Evolutionary conservation across 2,888 invertebrate genomes (phyloP).

Genomic region (Drosophila setosimentum): DNA sequence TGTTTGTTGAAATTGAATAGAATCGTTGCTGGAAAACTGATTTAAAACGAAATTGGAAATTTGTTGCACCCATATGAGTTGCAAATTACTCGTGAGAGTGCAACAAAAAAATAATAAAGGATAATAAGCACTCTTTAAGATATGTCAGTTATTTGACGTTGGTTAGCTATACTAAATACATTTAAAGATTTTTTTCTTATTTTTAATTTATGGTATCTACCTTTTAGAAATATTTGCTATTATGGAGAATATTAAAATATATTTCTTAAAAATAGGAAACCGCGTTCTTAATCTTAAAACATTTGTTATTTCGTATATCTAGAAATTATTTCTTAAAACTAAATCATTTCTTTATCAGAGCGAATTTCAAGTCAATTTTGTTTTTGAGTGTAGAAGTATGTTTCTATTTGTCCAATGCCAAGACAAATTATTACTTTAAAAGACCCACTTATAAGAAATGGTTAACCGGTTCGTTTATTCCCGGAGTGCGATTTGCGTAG

Average conservation of each 20-base stretch:
- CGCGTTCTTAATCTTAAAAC: rapidly evolving
- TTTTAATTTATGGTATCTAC: neutral
- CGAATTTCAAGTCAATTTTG: neutral
- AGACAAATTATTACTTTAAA: neutral
- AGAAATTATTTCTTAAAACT: neutral
- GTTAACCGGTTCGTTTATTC: slow-evolving; percentile 10
- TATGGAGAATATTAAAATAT: neutral
- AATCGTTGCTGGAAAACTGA: slow-evolving; percentile 21
- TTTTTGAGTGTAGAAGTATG: neutral
- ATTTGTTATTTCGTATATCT: neutral
- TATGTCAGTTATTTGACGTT: neutral
- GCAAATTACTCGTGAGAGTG: neutral
- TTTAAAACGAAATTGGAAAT: slow-evolving; percentile 60
- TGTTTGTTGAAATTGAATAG: slow-evolving; percentile 78
- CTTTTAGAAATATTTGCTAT: neutral
- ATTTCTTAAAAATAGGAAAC: neutral
- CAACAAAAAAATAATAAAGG: neutral
- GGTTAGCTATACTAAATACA: too few species aligned
- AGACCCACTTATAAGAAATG: neutral
- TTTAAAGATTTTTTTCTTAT: too few species aligned
- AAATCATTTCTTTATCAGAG: too few species aligned
- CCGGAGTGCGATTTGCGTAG: slow-evolving; percentile 13
- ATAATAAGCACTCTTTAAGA: neutral
- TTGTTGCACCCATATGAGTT: slow-evolving; percentile 8
- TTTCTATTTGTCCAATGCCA: neutral